Evolutionary conservation across 2,113 vertebrate species (phyloP).

Genomic region (Stegostoma tigrinum): DNA sequence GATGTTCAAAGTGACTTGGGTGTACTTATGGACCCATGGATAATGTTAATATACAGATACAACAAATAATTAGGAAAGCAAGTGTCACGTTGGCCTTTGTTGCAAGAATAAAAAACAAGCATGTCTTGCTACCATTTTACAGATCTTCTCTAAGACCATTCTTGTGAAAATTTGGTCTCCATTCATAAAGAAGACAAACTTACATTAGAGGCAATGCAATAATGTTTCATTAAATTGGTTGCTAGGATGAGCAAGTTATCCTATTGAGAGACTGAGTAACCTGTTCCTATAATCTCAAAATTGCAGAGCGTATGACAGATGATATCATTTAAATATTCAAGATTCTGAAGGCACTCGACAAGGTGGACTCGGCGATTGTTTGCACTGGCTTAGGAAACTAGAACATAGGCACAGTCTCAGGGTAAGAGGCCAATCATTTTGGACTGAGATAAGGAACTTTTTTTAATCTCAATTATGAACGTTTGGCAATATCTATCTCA

Average conservation of each 20-base stretch:
- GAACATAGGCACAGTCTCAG: not conserved
- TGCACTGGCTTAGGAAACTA: not conserved
- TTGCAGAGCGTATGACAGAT: not conserved
- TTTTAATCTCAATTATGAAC: not conserved
- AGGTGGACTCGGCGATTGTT: not conserved
- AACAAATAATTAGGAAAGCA: too few species aligned
- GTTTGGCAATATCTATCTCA: not conserved
- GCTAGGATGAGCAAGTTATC: not conserved
- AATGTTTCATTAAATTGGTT: not conserved
- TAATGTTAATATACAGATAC: too few species aligned
- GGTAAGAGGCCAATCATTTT: not conserved
- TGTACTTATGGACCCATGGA: too few species aligned
- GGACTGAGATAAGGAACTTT: not conserved
- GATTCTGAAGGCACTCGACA: not conserved
- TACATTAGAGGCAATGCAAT: too few species aligned
- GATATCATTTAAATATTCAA: not conserved
- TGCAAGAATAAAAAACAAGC: too few species aligned
- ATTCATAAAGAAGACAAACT: too few species aligned
- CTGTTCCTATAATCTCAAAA: not conserved
- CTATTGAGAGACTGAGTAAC: not conserved
- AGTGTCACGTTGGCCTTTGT: too few species aligned
- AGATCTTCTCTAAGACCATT: too few species aligned
- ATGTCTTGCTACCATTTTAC: too few species aligned
- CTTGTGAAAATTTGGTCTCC: too few species aligned
- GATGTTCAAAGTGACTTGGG: too few species aligned